phyloP scores from a whole-genome alignment of 1,140 invertebrate genomes.

The Nautilus pompilius region DNA sequence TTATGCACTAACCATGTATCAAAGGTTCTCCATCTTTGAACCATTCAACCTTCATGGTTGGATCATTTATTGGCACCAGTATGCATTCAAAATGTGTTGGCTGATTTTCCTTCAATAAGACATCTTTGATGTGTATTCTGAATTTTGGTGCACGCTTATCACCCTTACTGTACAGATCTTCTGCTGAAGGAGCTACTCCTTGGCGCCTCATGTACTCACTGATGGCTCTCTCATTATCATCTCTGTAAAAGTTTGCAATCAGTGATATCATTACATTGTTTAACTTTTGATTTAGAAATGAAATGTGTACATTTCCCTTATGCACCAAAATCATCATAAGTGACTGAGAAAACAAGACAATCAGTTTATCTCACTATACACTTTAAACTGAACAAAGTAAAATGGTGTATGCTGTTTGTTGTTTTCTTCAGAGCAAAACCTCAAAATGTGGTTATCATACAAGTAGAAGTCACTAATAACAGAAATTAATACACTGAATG shows the following conservation, averaged over 20 bases:
- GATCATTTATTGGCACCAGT: conserved; percentile 96
- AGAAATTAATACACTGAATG: too few species aligned
- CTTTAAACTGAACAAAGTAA: too few species aligned
- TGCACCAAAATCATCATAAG: too few species aligned
- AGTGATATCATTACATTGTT: too few species aligned
- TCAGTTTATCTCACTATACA: too few species aligned
- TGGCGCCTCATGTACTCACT: conserved; percentile 40
- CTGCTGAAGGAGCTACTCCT: conserved; percentile 38
- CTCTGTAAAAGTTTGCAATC: not conserved
- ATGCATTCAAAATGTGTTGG: conserved; percentile 94
- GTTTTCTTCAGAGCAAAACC: too few species aligned
- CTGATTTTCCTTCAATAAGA: conserved; percentile 84
- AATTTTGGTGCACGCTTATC: conserved; percentile 73
- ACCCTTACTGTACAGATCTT: conserved; percentile 48
- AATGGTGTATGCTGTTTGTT: too few species aligned
- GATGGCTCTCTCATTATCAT: conserved; percentile 30
- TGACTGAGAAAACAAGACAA: too few species aligned
- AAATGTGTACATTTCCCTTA: too few species aligned
- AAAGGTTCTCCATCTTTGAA: conserved; percentile 92
- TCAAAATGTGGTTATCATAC: too few species aligned
- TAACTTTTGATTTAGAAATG: too few species aligned
- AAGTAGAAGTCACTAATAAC: too few species aligned
- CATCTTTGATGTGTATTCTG: conserved; percentile 87
- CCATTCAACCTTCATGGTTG: conserved; percentile 96
- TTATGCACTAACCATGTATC: conserved; percentile 79